phyloP scores from a whole-genome alignment of 2,113 vertebrate genomes.

The Lepidothrix coronata region DNA sequence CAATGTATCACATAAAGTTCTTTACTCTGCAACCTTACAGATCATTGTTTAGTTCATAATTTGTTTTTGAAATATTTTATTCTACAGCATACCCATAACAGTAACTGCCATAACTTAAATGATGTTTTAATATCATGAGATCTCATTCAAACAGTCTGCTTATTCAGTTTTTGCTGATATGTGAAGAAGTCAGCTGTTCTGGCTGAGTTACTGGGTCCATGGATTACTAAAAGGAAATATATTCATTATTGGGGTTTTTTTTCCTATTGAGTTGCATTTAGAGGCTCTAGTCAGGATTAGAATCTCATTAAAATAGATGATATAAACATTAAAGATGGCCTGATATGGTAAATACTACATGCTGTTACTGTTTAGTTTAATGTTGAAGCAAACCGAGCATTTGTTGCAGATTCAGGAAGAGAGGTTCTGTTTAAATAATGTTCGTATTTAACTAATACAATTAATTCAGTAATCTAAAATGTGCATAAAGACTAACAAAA shows the following conservation, averaged over 20 bases:
- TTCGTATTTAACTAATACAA: background rate
- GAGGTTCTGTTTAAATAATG: background rate
- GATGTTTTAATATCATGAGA: slow-evolving; percentile 6
- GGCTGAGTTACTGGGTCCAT: background rate
- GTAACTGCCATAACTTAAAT: background rate
- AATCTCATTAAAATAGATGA: background rate
- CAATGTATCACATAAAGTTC: background rate
- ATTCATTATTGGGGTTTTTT: background rate
- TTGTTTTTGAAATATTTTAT: background rate
- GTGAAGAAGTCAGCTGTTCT: background rate
- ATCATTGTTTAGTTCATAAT: background rate
- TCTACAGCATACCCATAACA: background rate
- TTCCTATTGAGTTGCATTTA: background rate
- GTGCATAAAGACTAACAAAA: background rate
- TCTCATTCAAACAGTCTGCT: background rate
- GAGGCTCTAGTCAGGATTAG: background rate
- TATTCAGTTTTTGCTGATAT: background rate
- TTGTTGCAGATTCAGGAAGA: background rate
- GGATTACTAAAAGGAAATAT: background rate
- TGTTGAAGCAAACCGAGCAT: background rate
- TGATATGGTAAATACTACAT: background rate
- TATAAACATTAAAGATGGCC: background rate
- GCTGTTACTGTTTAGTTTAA: background rate
- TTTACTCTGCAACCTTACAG: background rate
- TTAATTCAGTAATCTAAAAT: background rate